phyloP scores from a whole-genome alignment of 2,113 vertebrate species.

The Gambusia affinis region DNA sequence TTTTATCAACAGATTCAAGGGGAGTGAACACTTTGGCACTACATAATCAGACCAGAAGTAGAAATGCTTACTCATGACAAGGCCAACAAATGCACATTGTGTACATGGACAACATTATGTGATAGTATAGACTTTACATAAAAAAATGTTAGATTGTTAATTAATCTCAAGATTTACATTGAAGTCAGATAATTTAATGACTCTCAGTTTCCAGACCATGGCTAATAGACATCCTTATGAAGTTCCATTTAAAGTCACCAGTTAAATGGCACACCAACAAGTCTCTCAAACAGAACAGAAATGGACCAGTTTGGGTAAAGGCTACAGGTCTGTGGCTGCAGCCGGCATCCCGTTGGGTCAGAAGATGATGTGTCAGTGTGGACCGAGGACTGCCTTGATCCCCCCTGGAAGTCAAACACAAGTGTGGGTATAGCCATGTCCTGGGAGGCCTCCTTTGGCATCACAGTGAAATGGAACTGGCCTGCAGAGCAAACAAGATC shows the following conservation, averaged over 20 bases:
- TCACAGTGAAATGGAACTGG: conserved; percentile 76
- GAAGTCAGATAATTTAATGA: neutral
- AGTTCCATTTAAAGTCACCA: conserved; percentile 38
- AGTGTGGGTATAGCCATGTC: conserved; percentile 59
- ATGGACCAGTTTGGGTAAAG: conserved; percentile 58
- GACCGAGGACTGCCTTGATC: conserved; percentile 64
- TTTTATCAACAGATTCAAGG: too few relatives aligned
- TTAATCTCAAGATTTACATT: conserved; percentile 9
- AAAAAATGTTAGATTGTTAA: neutral
- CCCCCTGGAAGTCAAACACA: conserved; percentile 70
- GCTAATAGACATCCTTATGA: conserved; percentile 23
- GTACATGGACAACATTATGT: neutral
- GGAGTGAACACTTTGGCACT: too few relatives aligned
- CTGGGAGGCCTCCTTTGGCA: conserved; percentile 68
- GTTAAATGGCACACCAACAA: conserved; percentile 50
- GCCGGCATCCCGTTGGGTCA: conserved; percentile 59
- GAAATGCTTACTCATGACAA: too few relatives aligned
- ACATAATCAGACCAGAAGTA: too few relatives aligned
- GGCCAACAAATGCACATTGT: too few relatives aligned
- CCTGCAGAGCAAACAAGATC: conserved; percentile 76
- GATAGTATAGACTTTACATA: neutral
- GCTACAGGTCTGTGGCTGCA: conserved; percentile 33
- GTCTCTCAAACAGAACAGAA: conserved; percentile 39
- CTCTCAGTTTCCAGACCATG: conserved; percentile 24
- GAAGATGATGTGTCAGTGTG: conserved; percentile 50